A percentile compares a stretch with the other conserved stretches of the same genome.
Evolutionary conservation across 2,113 vertebrate genomes (phyloP).

Genomic region (Platichthys flesus): DNA sequence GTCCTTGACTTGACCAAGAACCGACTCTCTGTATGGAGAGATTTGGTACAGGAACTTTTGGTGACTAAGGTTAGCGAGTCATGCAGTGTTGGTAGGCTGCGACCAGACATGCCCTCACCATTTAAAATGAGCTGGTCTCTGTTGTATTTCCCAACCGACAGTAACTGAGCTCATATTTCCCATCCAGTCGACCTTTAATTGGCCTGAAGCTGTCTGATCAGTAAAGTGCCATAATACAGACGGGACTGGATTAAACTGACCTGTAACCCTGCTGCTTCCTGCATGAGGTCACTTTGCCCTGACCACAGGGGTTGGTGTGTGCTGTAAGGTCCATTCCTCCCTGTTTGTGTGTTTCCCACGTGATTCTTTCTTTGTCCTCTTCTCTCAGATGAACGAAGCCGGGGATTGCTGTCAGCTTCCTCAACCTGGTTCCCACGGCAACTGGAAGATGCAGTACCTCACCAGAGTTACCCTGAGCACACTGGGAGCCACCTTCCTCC

Average conservation of each 20-base stretch:
- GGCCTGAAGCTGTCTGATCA: conserved; percentile 3
- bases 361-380: conserved; percentile 12
- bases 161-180: conserved; percentile 37
- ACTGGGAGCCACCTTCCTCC: conserved; percentile 81
- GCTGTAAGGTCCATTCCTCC: neutral
- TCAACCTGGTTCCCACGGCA: conserved; percentile 60
- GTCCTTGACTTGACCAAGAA: conserved; percentile 25
- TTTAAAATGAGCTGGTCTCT: conserved; percentile 8
- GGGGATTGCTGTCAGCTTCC: conserved; percentile 77
- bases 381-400: conserved; percentile 77
- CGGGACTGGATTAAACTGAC: conserved; percentile 29
- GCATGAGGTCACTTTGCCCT: neutral
- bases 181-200: conserved; percentile 11
- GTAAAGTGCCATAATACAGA: conserved; percentile 22
- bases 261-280: conserved; percentile 22
- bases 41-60: conserved; percentile 54
- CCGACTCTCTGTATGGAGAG: conserved; percentile 2
- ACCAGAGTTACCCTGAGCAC: conserved; percentile 74
- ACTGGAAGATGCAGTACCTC: conserved; percentile 64
- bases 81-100: conserved; percentile 18
- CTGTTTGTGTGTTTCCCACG: conserved; percentile 12
- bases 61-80: conserved; percentile 59
- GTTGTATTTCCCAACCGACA: conserved; percentile 13
- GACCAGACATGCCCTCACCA: conserved; percentile 50
- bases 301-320: neutral